Conservation (phyloP, 2,113 vertebrate genomes). For the Chiloscyllium plagiosum region DNA sequence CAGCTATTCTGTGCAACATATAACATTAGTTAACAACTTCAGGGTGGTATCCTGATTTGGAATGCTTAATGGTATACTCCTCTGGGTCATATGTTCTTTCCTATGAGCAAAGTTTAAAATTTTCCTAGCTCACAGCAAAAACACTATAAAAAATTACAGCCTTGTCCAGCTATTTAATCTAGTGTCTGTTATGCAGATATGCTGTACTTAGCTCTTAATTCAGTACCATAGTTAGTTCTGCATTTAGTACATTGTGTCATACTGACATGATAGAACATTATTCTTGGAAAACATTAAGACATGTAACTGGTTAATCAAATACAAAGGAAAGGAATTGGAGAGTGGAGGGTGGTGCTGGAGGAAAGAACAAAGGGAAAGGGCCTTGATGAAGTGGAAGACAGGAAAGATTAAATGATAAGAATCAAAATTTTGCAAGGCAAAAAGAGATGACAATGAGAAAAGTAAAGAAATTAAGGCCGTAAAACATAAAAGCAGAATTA, state of each 20-base stretch:
- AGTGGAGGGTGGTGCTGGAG: too few relatives aligned
- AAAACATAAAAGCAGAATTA: too few relatives aligned
- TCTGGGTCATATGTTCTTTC: neutral
- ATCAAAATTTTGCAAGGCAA: too few relatives aligned
- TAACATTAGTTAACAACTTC: slow-evolving; percentile 7
- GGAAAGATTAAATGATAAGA: too few relatives aligned
- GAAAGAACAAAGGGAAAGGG: neutral
- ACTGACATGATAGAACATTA: neutral
- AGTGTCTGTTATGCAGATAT: neutral
- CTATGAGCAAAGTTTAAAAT: neutral
- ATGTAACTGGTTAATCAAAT: neutral
- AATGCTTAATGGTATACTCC: neutral
- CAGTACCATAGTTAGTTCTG: neutral
- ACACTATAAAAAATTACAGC: neutral
- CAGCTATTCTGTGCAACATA: neutral
- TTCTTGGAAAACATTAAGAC: neutral
- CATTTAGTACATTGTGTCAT: neutral
- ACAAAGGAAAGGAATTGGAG: neutral
- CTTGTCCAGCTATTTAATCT: neutral
- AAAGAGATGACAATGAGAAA: too few relatives aligned
- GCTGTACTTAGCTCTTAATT: neutral
- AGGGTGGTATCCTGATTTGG: neutral
- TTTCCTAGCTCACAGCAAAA: neutral
- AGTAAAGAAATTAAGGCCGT: too few relatives aligned
- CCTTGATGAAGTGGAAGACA: neutral